A percentile compares a stretch with the other conserved stretches of the same genome.
These are phyloP conservation scores for Scaptomyza montana DNA, from an alignment of 1,140 invertebrate species.

Conservation along the genomic window DNA sequence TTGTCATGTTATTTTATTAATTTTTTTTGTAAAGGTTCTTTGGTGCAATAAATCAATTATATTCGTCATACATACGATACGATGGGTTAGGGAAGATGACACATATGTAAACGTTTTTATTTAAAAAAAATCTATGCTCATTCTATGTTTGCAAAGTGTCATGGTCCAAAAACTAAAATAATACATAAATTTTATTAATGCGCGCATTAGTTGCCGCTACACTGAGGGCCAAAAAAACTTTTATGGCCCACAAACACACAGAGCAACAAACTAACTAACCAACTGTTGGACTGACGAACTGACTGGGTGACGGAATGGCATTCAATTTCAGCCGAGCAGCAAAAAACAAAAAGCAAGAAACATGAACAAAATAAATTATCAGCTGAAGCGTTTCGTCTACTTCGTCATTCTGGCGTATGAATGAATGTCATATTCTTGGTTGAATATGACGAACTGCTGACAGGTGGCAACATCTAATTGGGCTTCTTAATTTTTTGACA, in stretches of 20 bases:
- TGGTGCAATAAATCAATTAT: too few relatives aligned
- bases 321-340: not conserved
- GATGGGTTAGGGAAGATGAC: not conserved
- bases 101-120: slow-evolving; percentile 10
- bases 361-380: slow-evolving; percentile 49
- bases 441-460: slow-evolving; percentile 83
- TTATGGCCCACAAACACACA: slow-evolving; percentile 38
- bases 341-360: not conserved
- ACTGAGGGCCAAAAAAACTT: slow-evolving; percentile 31
- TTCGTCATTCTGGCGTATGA: slow-evolving; percentile 73
- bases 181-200: slow-evolving; percentile 55
- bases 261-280: not conserved
- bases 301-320: slow-evolving; percentile 1
- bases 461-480: slow-evolving; percentile 83
- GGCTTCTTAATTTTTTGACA: slow-evolving; percentile 83
- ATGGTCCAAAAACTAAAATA: slow-evolving; percentile 35
- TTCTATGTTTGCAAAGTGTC: slow-evolving; percentile 7
- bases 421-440: slow-evolving; percentile 77
- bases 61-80: too few relatives aligned
- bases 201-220: slow-evolving; percentile 37
- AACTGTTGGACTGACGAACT: slow-evolving; percentile 3
- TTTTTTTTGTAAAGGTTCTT: too few relatives aligned
- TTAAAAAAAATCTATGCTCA: not conserved
- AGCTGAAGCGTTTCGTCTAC: slow-evolving; percentile 69
- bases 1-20: too few relatives aligned